These are phyloP conservation scores for Euphysa ruthae DNA, from an alignment of 30 jellyfish, hydroid and myxozoan species.

Conservation along the genomic window DNA sequence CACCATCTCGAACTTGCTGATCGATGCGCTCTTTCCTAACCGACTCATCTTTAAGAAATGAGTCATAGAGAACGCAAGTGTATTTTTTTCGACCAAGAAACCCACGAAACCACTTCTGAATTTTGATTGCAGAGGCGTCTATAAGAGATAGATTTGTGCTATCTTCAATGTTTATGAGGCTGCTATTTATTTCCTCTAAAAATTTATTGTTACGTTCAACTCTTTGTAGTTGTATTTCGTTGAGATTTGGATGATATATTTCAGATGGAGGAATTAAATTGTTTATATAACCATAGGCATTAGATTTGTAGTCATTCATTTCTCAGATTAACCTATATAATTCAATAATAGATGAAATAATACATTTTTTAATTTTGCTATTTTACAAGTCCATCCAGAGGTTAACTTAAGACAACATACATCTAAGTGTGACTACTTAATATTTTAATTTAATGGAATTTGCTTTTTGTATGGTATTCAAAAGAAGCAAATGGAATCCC, in stretches of 20 bases:
- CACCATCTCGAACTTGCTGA: conserved; percentile 16
- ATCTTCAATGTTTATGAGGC: background rate
- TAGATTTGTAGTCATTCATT: too few relatives aligned
- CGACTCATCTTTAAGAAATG: background rate
- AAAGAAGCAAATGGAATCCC: too few relatives aligned
- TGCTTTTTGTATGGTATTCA: too few relatives aligned
- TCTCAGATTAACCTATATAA: too few relatives aligned
- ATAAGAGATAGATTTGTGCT: background rate
- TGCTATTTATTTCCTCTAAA: background rate
- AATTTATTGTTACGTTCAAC: background rate
- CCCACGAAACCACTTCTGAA: conserved; percentile 26
- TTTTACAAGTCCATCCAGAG: too few relatives aligned
- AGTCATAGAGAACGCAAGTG: conserved; percentile 8
- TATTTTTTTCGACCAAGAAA: conserved; percentile 29
- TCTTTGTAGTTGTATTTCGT: background rate
- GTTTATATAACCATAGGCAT: too few relatives aligned
- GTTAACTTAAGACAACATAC: too few relatives aligned
- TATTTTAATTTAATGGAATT: too few relatives aligned
- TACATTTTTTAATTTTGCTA: too few relatives aligned
- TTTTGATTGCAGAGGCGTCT: conserved; percentile 20
- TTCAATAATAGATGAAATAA: too few relatives aligned
- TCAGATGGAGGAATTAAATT: too few relatives aligned
- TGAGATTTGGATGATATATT: background rate
- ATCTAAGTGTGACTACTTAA: too few relatives aligned
- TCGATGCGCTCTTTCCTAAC: background rate